Base-by-base conservation (phyloP, 2,113 vertebrate species). In the Myrmecophaga tridactyla region DNA sequence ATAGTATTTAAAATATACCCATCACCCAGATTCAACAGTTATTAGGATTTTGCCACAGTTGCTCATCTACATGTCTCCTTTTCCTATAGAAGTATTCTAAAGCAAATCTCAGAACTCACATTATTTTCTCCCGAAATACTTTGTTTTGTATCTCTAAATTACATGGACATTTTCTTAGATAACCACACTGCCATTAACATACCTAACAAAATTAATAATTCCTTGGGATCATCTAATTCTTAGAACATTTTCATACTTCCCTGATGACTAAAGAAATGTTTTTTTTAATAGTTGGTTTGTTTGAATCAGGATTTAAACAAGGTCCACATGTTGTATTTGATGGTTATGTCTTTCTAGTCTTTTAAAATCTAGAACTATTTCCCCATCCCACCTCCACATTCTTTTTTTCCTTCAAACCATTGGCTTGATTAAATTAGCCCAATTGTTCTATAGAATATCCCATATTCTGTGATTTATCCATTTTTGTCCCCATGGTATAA, bases 241-340 rank as follows among this genome's bases (percentile, higher is more conserved):
- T 78, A 78, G 36, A 48, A 13, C 14, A 39, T 53, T 89, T 91
- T 85, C 20, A 76, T 60, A 86, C 21, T 56, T 90, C 65, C 41
- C 69, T 82, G 21, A 75, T 58, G 69, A 4, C 77, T 91, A 94
- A 93, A 94, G 39, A 95, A 90, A 81, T 80, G 36, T 63, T 14
- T 82, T 88, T 51, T 92, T 56, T 25, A 69, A 48, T 56, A 14
- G 2, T n/a, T 56, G 46, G 36, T 70, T 88, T 48, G 5, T 85
- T 93, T 39, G 78, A 91, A 75, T 89, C 67, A 89, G 53, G 31
- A 93, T 85, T 41, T 21, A 81, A 62, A 36, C 12, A 39, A 89
- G 29, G 17, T 77, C 29, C 25, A 63, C 7, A 51, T 6, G n/a
- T 39, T 60, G 56, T 39, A 56, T 84, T 58, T 78, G 82, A 75